Percentiles rank a stretch among this genome's conserved stretches.
Conservation (phyloP, 2,113 vertebrate species). For the Aythya baeri region DNA sequence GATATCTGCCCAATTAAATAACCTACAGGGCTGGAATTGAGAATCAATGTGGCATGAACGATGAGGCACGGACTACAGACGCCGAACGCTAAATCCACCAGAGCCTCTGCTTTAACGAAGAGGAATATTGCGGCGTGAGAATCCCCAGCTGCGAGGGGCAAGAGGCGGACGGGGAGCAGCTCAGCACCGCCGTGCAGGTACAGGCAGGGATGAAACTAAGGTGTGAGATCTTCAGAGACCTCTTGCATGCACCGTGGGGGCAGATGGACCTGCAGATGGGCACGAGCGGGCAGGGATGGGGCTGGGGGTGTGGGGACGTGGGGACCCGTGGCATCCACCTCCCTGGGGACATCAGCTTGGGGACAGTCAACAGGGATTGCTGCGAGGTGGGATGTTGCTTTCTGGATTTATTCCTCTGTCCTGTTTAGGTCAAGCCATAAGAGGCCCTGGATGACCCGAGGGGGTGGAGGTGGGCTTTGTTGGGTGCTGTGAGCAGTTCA, state of each 20-base stretch:
- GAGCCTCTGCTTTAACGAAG: background rate
- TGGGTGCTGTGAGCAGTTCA: background rate
- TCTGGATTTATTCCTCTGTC: background rate
- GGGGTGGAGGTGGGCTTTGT: background rate
- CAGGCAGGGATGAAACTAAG: background rate
- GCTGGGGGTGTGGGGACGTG: rapidly evolving
- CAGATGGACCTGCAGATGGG: background rate
- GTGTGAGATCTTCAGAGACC: background rate
- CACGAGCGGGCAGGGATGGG: background rate
- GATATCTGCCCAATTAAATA: constrained; percentile 71
- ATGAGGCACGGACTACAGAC: constrained; percentile 14
- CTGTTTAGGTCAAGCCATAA: rapidly evolving
- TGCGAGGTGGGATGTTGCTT: rapidly evolving
- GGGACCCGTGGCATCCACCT: rapidly evolving
- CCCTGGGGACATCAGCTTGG: background rate
- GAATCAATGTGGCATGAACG: constrained; percentile 54
- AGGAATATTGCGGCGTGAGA: background rate
- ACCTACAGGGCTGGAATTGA: constrained; percentile 53
- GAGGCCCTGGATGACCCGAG: background rate
- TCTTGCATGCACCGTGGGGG: background rate
- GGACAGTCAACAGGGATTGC: rapidly evolving
- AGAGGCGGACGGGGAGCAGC: rapidly evolving
- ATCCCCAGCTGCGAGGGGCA: background rate
- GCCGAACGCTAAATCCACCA: background rate
- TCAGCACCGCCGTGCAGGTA: rapidly evolving